Base-by-base conservation (phyloP, 2,113 vertebrate species). In the Numenius arquata region DNA sequence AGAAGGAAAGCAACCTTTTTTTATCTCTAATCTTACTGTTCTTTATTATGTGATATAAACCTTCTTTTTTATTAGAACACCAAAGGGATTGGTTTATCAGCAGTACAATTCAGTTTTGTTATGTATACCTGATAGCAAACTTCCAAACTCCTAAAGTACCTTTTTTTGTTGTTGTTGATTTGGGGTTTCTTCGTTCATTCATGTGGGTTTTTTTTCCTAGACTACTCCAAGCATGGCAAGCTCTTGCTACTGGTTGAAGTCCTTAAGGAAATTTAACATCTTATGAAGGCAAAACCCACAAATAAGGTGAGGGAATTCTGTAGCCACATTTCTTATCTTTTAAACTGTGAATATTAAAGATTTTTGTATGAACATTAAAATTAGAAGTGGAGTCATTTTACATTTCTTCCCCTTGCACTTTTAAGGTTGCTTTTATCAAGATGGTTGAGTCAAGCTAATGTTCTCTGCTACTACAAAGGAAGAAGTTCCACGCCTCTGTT, bases 381-480 rank as follows among this genome's bases (percentile, higher is more conserved):
- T 11, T 5, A 26, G 6, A 67, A 67, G 11, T 34, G 8, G 9
- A 43, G 5, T 56, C 2, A 27, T 88, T 71, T 32, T 36, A 11
- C 0, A 0, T 30, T 47, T 56, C 30, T 55, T 67, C 18, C 6
- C 7, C 25, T 75, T 63, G 10, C 5, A 72, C 1, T 62, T 8
- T 10, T 41, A 18, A 21, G 30, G 15, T 32, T 38, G 12, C 1
- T 47, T 63, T 88, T 40, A 43, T 38, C 26, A 63, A 48, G 19
- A 15, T 76, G 17, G 1, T 53, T 29, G 22, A 63, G 20, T 38
- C 22, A 83, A 87, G 8, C 4, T 50, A 41, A 78, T 19, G 4
- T 23, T 41, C 7, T 62, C 45, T 79, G 12, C 15, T 34, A 3
- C 22, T 47, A 5, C 41, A 72, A 75, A 52, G 15, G 16, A 67